Evolutionary conservation across 1,140 invertebrate species (phyloP), one percentile per base, ranked within the genome.

Genomic region (Maconellicoccus hirsutus): DNA sequence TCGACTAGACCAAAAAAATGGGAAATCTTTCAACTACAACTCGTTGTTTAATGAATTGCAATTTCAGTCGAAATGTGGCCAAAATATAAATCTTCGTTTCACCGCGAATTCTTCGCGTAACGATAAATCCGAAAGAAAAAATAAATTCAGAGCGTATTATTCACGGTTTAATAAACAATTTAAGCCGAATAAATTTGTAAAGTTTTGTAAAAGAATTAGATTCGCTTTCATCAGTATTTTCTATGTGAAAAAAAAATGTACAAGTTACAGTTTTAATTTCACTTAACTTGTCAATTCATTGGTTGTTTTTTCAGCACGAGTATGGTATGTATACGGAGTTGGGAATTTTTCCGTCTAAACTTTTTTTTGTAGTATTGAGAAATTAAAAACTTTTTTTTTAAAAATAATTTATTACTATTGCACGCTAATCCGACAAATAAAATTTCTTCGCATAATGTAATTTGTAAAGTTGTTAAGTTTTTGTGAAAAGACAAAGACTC

Each of bases 381-480:
- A 52, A 52, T 16, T 52, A 8, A 8, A 52, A 52, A 52, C 12
- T 52, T 52, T 38, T 38, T 14, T 38, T 52, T 8, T 8, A 16
- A 16, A 16, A 52, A 52, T 52, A 52, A 52, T 52, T 52, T 52
- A 52, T 52, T 52, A 52, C 42, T 52, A 52, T 52, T 52, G 42
- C 42, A 16, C 42, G 42, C 42, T 52, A 52, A 52, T 52, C 42
- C 42, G 42, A 19, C 10, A 19, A 52, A 52, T 52, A 52, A 52
- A 52, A 52, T 52, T 52, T 52, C 42, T 52, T 19, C 16, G 42
- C n/a, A 52, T 52, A 52, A 52, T 52, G 42, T 16, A 52, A 52
- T 52, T 52, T 52, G 42, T 52, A 52, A 52, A 52, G 42, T 52
- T 52, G 42, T 52, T 52, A 52, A 52, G 42, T 52, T 52, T 33